Base-by-base conservation (phyloP, 1,140 invertebrate genomes). In the Helicoverpa armigera region DNA sequence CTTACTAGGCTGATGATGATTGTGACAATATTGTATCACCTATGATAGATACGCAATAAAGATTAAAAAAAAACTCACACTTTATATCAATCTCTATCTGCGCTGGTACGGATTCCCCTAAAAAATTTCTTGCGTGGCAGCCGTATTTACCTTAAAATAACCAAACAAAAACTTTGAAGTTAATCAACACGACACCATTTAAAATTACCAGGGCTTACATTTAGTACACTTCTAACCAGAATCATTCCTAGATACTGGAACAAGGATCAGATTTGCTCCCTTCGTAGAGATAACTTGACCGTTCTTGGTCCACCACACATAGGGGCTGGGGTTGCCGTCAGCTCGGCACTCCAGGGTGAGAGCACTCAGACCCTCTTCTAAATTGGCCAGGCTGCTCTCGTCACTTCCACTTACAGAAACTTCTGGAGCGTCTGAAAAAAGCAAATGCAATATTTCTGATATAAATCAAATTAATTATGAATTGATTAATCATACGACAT, bases 301-400 rank as follows among this genome's bases (percentile, higher is more conserved):
- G 75, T 96, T 95, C 85, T 96, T 96, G 80, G 96, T 96, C 98
- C 98, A 98, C 87, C 97, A 96, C 50, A 98, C 97, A 79, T 97
- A 96, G 9, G 98, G 98, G 23, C 97, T 96, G 4, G 98, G 98
- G 96, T 99, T 99, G 31, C 98, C 98, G 89, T 98, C 97, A 18
- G 98, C 98, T 43, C 96, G 92, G 86, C 98, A 99, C 84, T 97
- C 96, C 61, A 99, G 96, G 48, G 97, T 96, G 56, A 98, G 95
- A 9, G 96, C 96, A 92, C 98, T 97, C 83, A 97, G 97, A 63
- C 97, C 97, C 92, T 98, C 98, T 94, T 98, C 98, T 75, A 98
- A 95, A 56, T 89, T 91, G 0, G 90, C 87, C 2, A 95, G 82
- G 3, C 88, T 87, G 69, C 92, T 94, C 0, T 90, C 83, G 23